These are phyloP conservation scores for Pristiophorus japonicus DNA, from an alignment of 2,113 vertebrate species.

Conservation along the genomic window DNA sequence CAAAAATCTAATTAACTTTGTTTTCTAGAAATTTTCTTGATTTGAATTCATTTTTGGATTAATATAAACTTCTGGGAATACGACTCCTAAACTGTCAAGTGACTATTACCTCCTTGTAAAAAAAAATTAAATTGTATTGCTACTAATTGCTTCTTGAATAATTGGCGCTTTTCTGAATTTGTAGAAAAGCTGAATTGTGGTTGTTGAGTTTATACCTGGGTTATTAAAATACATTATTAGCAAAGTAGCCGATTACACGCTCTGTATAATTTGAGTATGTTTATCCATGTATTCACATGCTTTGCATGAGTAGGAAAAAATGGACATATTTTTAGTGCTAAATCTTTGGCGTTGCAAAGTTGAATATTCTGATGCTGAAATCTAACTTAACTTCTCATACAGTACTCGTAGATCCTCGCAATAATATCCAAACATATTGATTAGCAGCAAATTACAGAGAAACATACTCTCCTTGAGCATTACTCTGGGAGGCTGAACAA, in stretches of 20 bases:
- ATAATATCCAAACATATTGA: conserved; percentile 5
- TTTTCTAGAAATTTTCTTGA: conserved; percentile 21
- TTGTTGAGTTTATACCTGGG: conserved; percentile 26
- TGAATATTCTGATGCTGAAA: neutral
- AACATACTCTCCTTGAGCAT: conserved; percentile 17
- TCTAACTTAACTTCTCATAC: no score
- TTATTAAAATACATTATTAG: neutral
- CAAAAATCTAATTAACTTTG: conserved; percentile 34
- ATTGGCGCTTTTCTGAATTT: conserved; percentile 14
- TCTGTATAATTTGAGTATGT: neutral
- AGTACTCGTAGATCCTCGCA: no score
- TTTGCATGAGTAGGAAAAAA: neutral
- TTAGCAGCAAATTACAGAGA: conserved; percentile 12
- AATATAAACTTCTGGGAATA: conserved; percentile 15
- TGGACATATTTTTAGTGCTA: neutral
- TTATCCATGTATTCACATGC: neutral
- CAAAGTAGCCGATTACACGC: neutral
- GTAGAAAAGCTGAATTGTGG: neutral
- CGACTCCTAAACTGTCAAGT: neutral
- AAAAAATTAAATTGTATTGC: conserved; percentile 1
- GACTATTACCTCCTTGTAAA: conserved; percentile 4
- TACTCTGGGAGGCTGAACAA: neutral
- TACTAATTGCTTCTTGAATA: conserved; percentile 31
- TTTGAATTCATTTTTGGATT: conserved; percentile 29
- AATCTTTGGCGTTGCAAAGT: neutral